A percentile compares a stretch with the other conserved stretches of the same genome.
Evolutionary conservation across 2,888 invertebrate species (phyloP).

Genomic region (Fragum sueziense): DNA sequence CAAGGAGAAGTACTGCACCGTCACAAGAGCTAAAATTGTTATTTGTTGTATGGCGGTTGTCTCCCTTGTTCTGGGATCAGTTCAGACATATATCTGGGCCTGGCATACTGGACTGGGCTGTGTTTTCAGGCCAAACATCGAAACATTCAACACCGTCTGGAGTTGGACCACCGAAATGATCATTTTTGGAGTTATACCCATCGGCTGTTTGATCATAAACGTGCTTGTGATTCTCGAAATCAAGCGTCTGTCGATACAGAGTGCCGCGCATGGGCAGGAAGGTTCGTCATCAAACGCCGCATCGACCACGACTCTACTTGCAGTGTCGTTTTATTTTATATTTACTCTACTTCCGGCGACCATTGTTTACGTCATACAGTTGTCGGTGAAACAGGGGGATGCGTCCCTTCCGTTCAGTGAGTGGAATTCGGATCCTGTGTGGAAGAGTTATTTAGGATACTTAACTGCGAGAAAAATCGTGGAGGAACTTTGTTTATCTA

Average conservation of each 20-base stretch:
- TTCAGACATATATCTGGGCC: conserved; percentile 79
- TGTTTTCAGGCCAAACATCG: conserved; percentile 57
- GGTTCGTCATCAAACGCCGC: conserved; percentile 69
- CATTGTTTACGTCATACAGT: conserved; percentile 78
- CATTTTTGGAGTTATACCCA: conserved; percentile 77
- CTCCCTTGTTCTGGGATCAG: conserved; percentile 66
- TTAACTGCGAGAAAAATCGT: conserved; percentile 74
- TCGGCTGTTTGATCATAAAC: conserved; percentile 79
- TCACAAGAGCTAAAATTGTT: conserved; percentile 74
- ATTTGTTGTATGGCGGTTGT: conserved; percentile 67
- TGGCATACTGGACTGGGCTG: conserved; percentile 71
- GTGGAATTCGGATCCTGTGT: conserved; percentile 69
- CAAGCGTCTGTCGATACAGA: conserved; percentile 69
- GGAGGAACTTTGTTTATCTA: conserved; percentile 79
- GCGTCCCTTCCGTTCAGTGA: conserved; percentile 58
- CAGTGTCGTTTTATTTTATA: conserved; percentile 82
- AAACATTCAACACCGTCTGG: conserved; percentile 75
- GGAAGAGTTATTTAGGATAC: conserved; percentile 77
- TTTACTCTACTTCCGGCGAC: conserved; percentile 81
- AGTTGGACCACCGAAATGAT: conserved; percentile 78
- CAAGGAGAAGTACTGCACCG: conserved; percentile 79
- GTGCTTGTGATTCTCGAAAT: conserved; percentile 80
- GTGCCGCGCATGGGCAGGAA: conserved; percentile 63
- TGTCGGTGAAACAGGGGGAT: conserved; percentile 67
- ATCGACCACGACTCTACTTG: conserved; percentile 80